Evolutionary conservation across 1,140 invertebrate genomes (phyloP).

Genomic region (Ruditapes philippinarum): DNA sequence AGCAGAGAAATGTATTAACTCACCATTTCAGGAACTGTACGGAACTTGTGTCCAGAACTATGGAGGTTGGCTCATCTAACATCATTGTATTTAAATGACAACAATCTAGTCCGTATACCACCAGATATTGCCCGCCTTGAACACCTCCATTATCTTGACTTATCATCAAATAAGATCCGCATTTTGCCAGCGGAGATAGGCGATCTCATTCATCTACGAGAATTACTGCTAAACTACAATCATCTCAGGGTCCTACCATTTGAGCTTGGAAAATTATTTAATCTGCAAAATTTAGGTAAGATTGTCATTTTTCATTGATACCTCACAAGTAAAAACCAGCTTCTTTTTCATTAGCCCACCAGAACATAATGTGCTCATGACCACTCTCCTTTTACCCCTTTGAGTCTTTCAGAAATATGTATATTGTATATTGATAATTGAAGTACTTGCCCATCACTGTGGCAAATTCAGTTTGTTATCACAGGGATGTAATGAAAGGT

Average conservation of each 20-base stretch:
- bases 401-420: too few species aligned
- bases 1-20: too few species aligned
- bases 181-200: conserved; percentile 98
- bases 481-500: too few species aligned
- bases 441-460: too few species aligned
- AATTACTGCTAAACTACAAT: conserved; percentile 98
- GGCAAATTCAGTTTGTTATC: too few species aligned
- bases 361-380: too few species aligned
- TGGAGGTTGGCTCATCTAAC: conserved; percentile 97
- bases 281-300: conserved; percentile 92
- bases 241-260: conserved; percentile 96
- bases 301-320: too few species aligned
- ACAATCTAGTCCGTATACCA: conserved; percentile 95
- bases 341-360: too few species aligned
- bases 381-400: too few species aligned
- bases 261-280: conserved; percentile 99
- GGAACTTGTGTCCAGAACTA: conserved; percentile 95
- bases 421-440: too few species aligned
- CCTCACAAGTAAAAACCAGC: too few species aligned
- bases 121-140: conserved; percentile 94
- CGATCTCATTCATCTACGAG: conserved; percentile 97
- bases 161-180: conserved; percentile 95
- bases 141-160: conserved; percentile 95
- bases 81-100: conserved; percentile 97
- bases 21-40: conserved; percentile 94